Base-by-base conservation (phyloP, 2,113 vertebrate species). In the Coracopsis vasa region DNA sequence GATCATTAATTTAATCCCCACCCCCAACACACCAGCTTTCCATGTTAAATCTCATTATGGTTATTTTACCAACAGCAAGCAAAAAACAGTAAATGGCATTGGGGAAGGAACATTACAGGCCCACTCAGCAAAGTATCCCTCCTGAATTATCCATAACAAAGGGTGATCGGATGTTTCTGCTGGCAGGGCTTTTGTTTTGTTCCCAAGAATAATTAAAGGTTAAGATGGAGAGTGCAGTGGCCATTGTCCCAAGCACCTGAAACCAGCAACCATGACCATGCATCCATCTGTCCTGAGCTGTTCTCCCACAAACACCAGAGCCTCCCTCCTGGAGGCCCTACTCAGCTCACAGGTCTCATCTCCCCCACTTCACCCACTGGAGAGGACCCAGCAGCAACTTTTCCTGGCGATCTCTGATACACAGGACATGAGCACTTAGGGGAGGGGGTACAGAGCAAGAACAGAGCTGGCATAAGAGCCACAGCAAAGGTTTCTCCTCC, bases 1-100 rank as follows among this genome's bases (percentile, higher is more conserved):
- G 61, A 86, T 84, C 93, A 80, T 96, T 92, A 95, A 89, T 87
- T 95, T 92, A 82, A 94, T 88, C 70, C 61, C 69, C 70, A 4
- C 65, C 80, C 66, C 74, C 53, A 77, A 13, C 2, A 71, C 54
- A 84, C 8, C 69, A 95, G 29, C 51, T 60, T 48, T 31, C 41
- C 8, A 3, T 24, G 60, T 54, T 42, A 72, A 91, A 88, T 64
- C 62, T 54, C 33, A 35, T 53, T 48, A 42, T 42, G 60, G 77
- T 24, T 56, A 67, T 93, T 88, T 92, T 41, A 91, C 90, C 66
- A 72, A 44, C 41, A 65, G 19, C 72, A 94, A 91, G 42, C 42
- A 84, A 84, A 94, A 94, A 64, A 4, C 80, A 87, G 54, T 9
- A 79, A 81, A 51, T 23, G 54, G 51, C 56, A 60, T 37, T 71